A percentile compares a stretch with the other conserved stretches of the same genome.
Evolutionary conservation across 2,113 vertebrate species (phyloP).

Genomic region (Salminus brasiliensis): DNA sequence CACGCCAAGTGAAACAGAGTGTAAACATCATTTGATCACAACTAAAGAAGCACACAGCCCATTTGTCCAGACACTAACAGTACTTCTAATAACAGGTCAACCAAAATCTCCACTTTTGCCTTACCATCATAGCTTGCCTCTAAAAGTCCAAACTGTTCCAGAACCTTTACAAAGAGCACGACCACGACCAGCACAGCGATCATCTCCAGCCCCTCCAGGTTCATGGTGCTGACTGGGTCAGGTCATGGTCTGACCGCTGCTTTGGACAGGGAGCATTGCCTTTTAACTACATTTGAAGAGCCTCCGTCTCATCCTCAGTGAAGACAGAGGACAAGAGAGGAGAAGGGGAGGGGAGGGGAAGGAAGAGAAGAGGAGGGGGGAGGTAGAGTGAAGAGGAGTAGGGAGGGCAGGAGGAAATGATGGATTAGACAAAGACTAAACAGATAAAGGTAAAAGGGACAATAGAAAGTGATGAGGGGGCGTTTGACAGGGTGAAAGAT

Average conservation of each 20-base stretch:
- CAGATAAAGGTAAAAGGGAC: slow-evolving; percentile 17
- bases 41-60: neutral
- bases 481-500: slow-evolving; percentile 47
- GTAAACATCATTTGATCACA: too few species aligned
- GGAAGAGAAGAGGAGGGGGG: slow-evolving; percentile 38
- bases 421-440: slow-evolving; percentile 47
- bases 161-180: slow-evolving; percentile 94
- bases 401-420: slow-evolving; percentile 26
- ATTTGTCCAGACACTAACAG: neutral
- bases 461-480: slow-evolving; percentile 42
- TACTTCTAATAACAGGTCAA: neutral
- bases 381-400: slow-evolving; percentile 23
- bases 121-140: slow-evolving; percentile 92
- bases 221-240: slow-evolving; percentile 82
- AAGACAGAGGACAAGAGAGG: slow-evolving; percentile 62
- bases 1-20: too few species aligned
- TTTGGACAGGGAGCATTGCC: slow-evolving; percentile 75
- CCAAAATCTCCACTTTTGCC: slow-evolving; percentile 61
- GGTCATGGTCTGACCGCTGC: slow-evolving; percentile 83
- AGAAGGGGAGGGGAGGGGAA: slow-evolving; percentile 20
- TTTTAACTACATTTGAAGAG: slow-evolving; percentile 79
- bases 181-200: slow-evolving; percentile 93
- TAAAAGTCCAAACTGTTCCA: slow-evolving; percentile 97
- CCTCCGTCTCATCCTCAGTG: slow-evolving; percentile 63
- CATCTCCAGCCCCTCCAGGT: slow-evolving; percentile 99